These are phyloP conservation scores for Paguma larvata DNA, from an alignment of 2,797 vertebrate genomes.

Conservation along the genomic window DNA sequence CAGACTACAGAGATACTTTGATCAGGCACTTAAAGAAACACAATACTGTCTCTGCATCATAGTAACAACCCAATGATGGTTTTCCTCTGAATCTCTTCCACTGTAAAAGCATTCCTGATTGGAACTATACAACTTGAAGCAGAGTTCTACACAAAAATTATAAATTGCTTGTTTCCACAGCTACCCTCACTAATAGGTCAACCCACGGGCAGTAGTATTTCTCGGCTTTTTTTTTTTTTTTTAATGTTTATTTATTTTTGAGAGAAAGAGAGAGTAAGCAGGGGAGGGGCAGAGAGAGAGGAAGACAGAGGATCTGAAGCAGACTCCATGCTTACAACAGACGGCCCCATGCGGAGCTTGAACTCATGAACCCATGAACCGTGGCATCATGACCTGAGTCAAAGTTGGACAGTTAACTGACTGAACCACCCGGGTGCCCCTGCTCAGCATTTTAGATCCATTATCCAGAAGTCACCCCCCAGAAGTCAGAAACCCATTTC, in stretches of 20 bases:
- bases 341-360: too few species aligned
- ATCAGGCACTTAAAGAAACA: slow-evolving; percentile 95
- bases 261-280: too few species aligned
- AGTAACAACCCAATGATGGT: slow-evolving; percentile 92
- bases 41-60: slow-evolving; percentile 94
- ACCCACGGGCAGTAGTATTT: slow-evolving; percentile 95
- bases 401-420: too few species aligned
- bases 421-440: too few species aligned
- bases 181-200: slow-evolving; percentile 96
- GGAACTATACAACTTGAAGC: slow-evolving; percentile 96
- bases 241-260: too few species aligned
- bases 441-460: slow-evolving; percentile 91
- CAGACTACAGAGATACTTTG: slow-evolving; percentile 95
- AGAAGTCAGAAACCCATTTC: slow-evolving; percentile 94
- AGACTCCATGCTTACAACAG: too few species aligned
- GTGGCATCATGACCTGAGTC: too few species aligned
- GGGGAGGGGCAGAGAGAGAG: too few species aligned
- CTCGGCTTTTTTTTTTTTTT: slow-evolving; percentile 86
- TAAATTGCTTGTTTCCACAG: slow-evolving; percentile 94
- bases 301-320: too few species aligned
- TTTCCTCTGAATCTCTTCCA: slow-evolving; percentile 94
- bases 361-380: too few species aligned
- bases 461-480: slow-evolving; percentile 94
- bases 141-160: slow-evolving; percentile 97
- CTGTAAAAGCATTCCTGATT: slow-evolving; percentile 94